Conservation (phyloP, 1,140 invertebrate genomes). For the Druon quercuslanigerum region DNA sequence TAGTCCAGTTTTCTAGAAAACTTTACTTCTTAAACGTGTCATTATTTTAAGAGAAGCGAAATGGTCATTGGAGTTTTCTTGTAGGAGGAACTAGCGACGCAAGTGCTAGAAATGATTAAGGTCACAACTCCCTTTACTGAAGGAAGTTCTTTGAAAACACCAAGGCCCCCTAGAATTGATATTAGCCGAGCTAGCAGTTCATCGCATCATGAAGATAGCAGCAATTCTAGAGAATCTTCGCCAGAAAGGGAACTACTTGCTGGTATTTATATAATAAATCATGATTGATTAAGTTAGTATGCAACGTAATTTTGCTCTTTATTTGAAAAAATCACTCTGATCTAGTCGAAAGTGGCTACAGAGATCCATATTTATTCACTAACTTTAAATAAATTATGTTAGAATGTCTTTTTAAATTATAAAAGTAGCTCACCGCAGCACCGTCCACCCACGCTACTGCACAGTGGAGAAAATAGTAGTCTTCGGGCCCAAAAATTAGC, state of each 20-base stretch:
- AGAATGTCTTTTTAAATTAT: too few relatives aligned
- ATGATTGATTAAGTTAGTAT: not conserved
- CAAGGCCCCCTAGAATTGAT: constrained; percentile 88
- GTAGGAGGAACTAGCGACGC: constrained; percentile 77
- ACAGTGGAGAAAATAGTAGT: too few relatives aligned
- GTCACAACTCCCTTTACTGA: constrained; percentile 76
- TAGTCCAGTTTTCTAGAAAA: too few relatives aligned
- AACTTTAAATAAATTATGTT: too few relatives aligned
- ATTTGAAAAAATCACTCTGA: constrained; percentile 22
- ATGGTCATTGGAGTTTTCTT: constrained; percentile 76
- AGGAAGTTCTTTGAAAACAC: constrained; percentile 78
- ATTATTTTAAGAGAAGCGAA: too few relatives aligned
- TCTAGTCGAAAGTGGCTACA: not conserved
- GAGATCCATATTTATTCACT: too few relatives aligned
- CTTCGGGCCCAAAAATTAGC: too few relatives aligned
- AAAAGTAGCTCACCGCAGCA: too few relatives aligned
- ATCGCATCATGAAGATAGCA: constrained; percentile 87
- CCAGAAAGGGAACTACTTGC: constrained; percentile 85
- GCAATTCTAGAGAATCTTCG: constrained; percentile 82
- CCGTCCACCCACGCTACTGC: too few relatives aligned
- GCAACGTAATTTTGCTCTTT: constrained; percentile 8
- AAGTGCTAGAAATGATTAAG: constrained; percentile 83
- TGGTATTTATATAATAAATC: constrained; percentile 54
- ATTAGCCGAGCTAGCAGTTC: constrained; percentile 91
- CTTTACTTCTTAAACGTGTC: too few relatives aligned